A percentile compares a stretch with the other conserved stretches of the same genome.
phyloP scores from a whole-genome alignment of 2,797 vertebrate species.

The Apodemus agrarius region DNA sequence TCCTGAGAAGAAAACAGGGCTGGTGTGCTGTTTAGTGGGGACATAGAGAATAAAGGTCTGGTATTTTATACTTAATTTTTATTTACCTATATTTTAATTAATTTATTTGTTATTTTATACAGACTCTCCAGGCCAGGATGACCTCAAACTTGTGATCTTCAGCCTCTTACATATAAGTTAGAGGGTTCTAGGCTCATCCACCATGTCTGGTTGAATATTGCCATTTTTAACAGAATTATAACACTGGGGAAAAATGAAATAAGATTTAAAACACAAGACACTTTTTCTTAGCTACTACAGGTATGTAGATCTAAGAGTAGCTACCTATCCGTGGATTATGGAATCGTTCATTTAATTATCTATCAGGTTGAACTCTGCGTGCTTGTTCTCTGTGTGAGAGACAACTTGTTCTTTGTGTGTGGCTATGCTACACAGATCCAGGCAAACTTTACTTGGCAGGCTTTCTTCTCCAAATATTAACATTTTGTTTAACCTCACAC shows the following conservation, averaged over 20 bases:
- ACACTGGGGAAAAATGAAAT: not conserved
- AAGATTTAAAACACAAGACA: not conserved
- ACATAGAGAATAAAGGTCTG: not conserved
- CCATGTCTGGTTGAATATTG: not conserved
- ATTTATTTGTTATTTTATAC: not conserved
- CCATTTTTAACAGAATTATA: conserved; percentile 27
- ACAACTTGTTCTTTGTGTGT: not conserved
- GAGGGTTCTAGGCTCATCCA: not conserved
- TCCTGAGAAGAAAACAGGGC: not conserved
- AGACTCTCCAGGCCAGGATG: not conserved
- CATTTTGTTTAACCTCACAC: not conserved
- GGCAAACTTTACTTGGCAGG: not conserved
- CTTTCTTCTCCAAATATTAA: not conserved
- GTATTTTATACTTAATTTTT: not conserved
- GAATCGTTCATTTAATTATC: not conserved
- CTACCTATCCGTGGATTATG: not conserved
- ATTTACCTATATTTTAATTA: not conserved
- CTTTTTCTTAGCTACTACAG: not conserved
- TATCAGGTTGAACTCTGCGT: not conserved
- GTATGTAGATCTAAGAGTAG: not conserved
- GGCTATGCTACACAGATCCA: not conserved
- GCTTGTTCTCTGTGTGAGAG: not conserved
- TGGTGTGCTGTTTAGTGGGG: not conserved
- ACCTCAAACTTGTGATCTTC: not conserved
- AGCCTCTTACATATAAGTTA: not conserved